These are phyloP conservation scores for Peromyscus maniculatus DNA, from an alignment of 2,113 vertebrate species.

Conservation along the genomic window DNA sequence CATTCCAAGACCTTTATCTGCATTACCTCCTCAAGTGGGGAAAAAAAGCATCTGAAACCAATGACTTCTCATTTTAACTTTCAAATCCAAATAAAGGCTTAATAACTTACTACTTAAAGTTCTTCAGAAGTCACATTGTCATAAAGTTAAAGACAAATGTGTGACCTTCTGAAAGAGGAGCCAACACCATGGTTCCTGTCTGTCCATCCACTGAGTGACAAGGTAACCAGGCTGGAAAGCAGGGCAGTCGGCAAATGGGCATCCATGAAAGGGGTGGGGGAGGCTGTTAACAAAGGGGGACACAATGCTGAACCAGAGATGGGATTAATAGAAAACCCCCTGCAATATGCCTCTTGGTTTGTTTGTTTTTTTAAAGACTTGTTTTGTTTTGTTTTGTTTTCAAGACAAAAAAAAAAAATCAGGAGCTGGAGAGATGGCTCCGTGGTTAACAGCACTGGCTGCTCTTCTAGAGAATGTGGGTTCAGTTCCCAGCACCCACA, in stretches of 20 bases:
- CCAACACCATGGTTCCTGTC: not conserved
- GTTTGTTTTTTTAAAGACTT: no score
- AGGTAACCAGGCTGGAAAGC: not conserved
- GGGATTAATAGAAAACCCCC: not conserved
- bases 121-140: conserved; percentile 15
- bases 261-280: not conserved
- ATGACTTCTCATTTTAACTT: not conserved
- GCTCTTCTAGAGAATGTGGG: not conserved
- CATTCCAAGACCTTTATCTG: not conserved
- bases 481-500: not conserved
- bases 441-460: not conserved
- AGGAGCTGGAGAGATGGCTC: not conserved
- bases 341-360: not conserved
- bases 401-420: not conserved
- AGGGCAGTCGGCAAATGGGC: not conserved
- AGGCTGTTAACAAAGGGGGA: not conserved
- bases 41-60: not conserved
- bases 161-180: conserved; percentile 4
- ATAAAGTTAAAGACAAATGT: not conserved
- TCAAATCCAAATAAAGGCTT: not conserved
- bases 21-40: not conserved
- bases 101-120: not conserved
- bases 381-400: no score
- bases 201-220: not conserved
- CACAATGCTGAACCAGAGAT: not conserved